Conservation (phyloP, 2,797 vertebrate species). For the Galago senegalensis region DNA sequence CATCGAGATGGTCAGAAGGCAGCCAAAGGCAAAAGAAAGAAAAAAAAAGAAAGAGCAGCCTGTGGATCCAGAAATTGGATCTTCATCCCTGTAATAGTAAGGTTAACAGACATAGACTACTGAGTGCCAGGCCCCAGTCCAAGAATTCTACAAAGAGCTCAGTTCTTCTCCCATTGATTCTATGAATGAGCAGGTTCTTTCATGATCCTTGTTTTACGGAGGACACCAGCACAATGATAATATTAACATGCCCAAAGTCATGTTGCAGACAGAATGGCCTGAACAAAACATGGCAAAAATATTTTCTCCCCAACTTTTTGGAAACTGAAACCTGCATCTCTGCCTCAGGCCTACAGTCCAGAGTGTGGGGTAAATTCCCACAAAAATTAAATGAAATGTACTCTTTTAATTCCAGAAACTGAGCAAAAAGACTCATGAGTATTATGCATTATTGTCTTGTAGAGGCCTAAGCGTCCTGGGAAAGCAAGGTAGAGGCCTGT, state of each 20-base stretch:
- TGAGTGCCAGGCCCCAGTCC: neutral
- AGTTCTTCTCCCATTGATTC: neutral
- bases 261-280: neutral
- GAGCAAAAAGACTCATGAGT: too few species aligned
- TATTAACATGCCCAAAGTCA: neutral
- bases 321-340: too few species aligned
- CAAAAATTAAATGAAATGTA: too few species aligned
- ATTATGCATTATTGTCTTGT: too few species aligned
- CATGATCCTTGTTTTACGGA: neutral
- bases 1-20: conserved; percentile 48
- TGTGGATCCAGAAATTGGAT: neutral
- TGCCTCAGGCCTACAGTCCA: too few species aligned
- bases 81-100: neutral
- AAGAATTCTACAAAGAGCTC: neutral
- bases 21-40: neutral
- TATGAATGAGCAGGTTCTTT: neutral
- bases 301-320: too few species aligned
- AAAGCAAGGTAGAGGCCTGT: too few species aligned
- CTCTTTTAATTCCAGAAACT: too few species aligned
- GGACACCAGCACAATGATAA: neutral
- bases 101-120: neutral
- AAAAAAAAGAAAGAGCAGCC: neutral
- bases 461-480: too few species aligned
- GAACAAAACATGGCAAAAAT: too few species aligned
- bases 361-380: too few species aligned